Evolutionary conservation across 2,113 vertebrate species (phyloP), one percentile per base, ranked within the genome.

Genomic region (Cyanoliseus patagonus): DNA sequence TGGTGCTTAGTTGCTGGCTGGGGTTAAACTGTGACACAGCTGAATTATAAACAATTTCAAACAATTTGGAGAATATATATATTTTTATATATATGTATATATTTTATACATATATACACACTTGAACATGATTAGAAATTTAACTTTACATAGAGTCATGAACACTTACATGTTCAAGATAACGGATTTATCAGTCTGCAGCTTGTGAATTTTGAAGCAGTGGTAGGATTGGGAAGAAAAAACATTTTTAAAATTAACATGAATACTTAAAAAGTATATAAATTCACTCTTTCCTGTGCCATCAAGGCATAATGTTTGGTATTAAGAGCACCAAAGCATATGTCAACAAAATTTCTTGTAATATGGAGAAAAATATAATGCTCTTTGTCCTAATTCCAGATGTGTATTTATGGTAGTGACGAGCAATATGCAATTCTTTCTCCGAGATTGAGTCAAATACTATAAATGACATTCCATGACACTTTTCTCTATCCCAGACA

Each of bases 201-300:
- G 84, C 57, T 89, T 91, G 70, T 88, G 83, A 97, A 92, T 95
- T 97, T 96, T 92, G 73, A 97, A 96, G 88, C 61, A 86, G 77
- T 92, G 74, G 35, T 76, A 90, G 33, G 59, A 92, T 85, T 74
- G 92, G 61, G 57, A 95, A 89, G 74, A 77, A 97, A 97, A 96
- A 96, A 23, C 37, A 95, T 85, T 97, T 94, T 97, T 85, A 96
- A 97, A 96, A 95, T 41, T 86, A 88, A 86, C 88, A 41, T 27
- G 31, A 91, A 83, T 91, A 96, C 94, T 84, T 77, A 86, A n/a
- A 44, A 79, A 73, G 75, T 72, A 93, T 22, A 88, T 86, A 91
- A 95, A 76, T 95, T 92, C 47, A 81, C 57, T 79, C 17, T 92
- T 76, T 85, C 83, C 74, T 95, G 35, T 42, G 53, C 31, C 47